A percentile compares a stretch with the other conserved stretches of the same genome.
phyloP scores from a whole-genome alignment of 2,113 vertebrate genomes.

The Elanus axillaris region DNA sequence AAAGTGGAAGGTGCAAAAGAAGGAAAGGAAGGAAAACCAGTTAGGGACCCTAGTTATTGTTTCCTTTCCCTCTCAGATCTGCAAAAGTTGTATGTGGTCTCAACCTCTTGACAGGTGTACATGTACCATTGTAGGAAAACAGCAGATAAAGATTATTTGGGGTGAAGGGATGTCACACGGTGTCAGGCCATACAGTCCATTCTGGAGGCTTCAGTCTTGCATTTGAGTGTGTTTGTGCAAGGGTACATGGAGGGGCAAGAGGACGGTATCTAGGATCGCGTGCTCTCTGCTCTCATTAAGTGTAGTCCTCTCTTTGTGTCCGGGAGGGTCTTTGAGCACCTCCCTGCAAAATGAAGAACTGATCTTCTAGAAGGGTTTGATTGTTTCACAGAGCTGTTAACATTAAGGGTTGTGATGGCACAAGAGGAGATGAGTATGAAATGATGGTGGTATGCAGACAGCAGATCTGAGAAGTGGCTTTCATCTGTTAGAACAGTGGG shows the following conservation, averaged over 20 bases:
- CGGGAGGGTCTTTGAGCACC: neutral
- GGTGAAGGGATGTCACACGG: neutral
- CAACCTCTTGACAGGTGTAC: neutral
- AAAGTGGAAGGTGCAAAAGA: neutral
- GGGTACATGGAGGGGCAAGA: neutral
- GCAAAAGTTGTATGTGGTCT: neutral
- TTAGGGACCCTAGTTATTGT: neutral
- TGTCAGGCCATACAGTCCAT: neutral
- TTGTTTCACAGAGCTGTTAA: neutral
- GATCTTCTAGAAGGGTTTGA: neutral
- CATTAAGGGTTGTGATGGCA: neutral
- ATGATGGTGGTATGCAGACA: neutral
- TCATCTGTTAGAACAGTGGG: neutral
- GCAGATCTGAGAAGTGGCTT: neutral
- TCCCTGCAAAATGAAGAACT: neutral
- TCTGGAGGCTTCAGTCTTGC: neutral
- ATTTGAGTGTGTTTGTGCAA: neutral
- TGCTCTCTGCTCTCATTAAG: neutral
- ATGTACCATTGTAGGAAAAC: neutral
- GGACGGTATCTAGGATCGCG: rapidly evolving
- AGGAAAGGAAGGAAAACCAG: neutral
- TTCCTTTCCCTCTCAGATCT: neutral
- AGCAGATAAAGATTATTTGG: neutral
- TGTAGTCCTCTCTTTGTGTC: neutral
- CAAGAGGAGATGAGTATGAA: neutral